A percentile compares a stretch with the other conserved stretches of the same genome.
Conservation (phyloP, 2,888 invertebrate genomes). For the Drosophila setosimentum region DNA sequence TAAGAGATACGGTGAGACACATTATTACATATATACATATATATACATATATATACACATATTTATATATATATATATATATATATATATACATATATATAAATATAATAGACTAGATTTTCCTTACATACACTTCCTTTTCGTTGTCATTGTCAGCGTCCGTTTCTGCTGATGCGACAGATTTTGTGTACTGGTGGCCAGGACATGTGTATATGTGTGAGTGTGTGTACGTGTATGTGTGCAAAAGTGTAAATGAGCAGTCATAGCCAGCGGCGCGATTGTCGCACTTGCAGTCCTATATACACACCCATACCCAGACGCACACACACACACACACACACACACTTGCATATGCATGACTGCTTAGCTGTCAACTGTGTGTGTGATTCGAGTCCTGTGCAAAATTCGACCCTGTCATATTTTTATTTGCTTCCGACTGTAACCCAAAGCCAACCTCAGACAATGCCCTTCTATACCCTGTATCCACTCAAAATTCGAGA, state of each 20-base stretch:
- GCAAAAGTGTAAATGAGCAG: conserved; percentile 79
- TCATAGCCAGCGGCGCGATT: conserved; percentile 72
- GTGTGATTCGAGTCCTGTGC: conserved; percentile 19
- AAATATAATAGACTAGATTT: conserved; percentile 54
- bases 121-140: background rate
- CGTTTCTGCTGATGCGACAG: conserved; percentile 75
- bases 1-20: background rate
- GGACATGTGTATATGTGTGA: conserved; percentile 47
- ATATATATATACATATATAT: conserved; percentile 30
- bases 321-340: conserved; percentile 6
- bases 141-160: conserved; percentile 6
- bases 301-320: conserved; percentile 7
- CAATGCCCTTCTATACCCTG: background rate
- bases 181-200: conserved; percentile 56
- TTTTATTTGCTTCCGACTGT: conserved; percentile 58
- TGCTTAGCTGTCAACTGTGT: conserved; percentile 17
- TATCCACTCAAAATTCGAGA: no score
- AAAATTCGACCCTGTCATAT: conserved; percentile 58
- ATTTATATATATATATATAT: conserved; percentile 13
- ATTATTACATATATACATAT: conserved; percentile 5
- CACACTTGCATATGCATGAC: conserved; percentile 47
- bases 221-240: background rate
- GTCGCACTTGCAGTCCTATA: conserved; percentile 61
- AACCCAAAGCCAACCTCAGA: background rate
- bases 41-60: conserved; percentile 7